Base-by-base conservation (phyloP, 53 echinoderm and acorn worm genomes). In the Pentamera pediparva region DNA sequence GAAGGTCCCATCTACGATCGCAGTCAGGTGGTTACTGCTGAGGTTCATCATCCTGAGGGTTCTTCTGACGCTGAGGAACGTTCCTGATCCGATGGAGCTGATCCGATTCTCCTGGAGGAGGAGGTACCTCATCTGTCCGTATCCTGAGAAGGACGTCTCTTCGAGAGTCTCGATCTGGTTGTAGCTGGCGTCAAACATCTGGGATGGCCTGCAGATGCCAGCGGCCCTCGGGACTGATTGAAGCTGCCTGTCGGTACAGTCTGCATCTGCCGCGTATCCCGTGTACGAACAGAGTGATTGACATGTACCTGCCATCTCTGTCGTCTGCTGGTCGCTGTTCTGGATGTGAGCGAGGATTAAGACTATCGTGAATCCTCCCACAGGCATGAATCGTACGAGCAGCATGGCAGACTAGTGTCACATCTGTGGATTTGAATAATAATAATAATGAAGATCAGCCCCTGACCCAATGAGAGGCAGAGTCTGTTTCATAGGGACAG, bases 251-350 rank as follows among this genome's bases (percentile, higher is more conserved):
- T 75, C 24, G 2, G 29, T 35, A 47, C 82, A 82, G 15, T 65
- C 39, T 7, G 61, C 82, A 29, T 82, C 82, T 26, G 24, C 39
- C 2, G 84, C 84, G 58, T 76, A 84, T 22, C 48, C 71, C 17
- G 59, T 81, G 82, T 75, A 89, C 40, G 52, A 52, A 39, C 89
- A 89, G 61, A 56, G 61, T 22, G 28, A 45, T 49, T 75, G 59
- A 43, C 78, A 85, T 1, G 12, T 1, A 36, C 49, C 35, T 32
- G 17, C 80, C n/a, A n/a, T n/a, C n/a, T n/a, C 27, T 56, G 39
- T 38, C 56, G 31, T n/a, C 39, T 4, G 2, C 4, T n/a, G n/a
- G n/a, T n/a, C n/a, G n/a, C n/a, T n/a, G n/a, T n/a, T n/a, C n/a
- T n/a, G n/a, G n/a, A n/a, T n/a, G n/a, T n/a, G n/a, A n/a, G n/a